Evolutionary conservation across 1,140 invertebrate genomes (phyloP).

Genomic region (Brachionus calyciflorus): DNA sequence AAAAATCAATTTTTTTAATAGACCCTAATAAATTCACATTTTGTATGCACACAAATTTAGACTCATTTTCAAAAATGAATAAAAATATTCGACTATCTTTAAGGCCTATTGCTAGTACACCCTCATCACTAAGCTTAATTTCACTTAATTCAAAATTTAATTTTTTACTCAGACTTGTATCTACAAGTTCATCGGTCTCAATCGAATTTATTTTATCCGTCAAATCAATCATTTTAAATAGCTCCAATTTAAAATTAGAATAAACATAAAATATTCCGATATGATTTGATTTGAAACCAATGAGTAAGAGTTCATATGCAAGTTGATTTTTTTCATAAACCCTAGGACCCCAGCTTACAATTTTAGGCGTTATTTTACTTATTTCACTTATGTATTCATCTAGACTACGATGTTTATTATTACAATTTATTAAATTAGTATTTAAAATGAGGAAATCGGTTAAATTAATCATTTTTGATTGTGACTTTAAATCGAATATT

Average conservation of each 20-base stretch:
- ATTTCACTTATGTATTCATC: not conserved
- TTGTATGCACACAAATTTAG: no score
- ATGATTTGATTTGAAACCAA: conserved; percentile 15
- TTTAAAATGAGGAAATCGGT: conserved; percentile 1
- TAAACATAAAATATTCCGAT: not conserved
- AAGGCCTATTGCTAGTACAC: not conserved
- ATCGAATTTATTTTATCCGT: not conserved
- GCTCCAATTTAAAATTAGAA: not conserved
- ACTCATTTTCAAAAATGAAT: no score
- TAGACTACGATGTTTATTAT: not conserved
- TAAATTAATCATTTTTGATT: conserved; percentile 2
- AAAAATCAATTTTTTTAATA: not conserved
- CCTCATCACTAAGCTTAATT: not conserved
- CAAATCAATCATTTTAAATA: not conserved
- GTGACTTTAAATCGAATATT: conserved; percentile 21
- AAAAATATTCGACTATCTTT: no score
- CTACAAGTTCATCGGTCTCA: not conserved
- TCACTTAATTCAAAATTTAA: not conserved
- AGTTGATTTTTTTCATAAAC: not conserved
- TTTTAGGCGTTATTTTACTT: not conserved
- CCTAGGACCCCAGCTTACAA: not conserved
- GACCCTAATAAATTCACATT: not conserved
- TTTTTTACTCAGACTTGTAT: not conserved
- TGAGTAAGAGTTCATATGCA: not conserved
- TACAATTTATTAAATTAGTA: not conserved